Evolutionary conservation across 2,888 invertebrate genomes (phyloP), one percentile per base, ranked within the genome.

Genomic region (Odontothrips loti): DNA sequence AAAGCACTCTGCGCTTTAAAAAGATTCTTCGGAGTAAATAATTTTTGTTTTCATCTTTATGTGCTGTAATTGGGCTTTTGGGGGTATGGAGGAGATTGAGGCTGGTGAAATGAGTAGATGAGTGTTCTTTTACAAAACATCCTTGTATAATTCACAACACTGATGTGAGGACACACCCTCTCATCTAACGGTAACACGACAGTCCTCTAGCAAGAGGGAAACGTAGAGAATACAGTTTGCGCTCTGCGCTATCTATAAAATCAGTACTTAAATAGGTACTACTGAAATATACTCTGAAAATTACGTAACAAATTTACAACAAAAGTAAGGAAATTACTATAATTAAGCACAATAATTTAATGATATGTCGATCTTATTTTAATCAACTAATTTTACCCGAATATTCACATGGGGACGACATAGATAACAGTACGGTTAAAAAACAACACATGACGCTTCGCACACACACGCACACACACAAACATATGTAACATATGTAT

Each of bases 211-310:
- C 58, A 58, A 75, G 68, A 75, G 12, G 20, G 12, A 75, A 75
- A 75, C 68, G 27, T 75, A 75, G 27, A 75, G 58, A 75, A 75
- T 75, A 75, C 68, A 75, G 12, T 27, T 12, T 23, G 68, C 68
- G 68, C 68, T 75, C 68, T 27, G 68, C 68, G 68, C 68, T 1
- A 75, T 75, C 68, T 75, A 75, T 23, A 75, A 75, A 75, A 27
- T 75, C 68, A 27, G 68, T 75, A 75, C 68, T 75, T 75, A 75
- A 23, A 75, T 20, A 58, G 17, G 58, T 58, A 58, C 17, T 75
- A 75, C 9, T 27, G 23, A 75, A 75, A 75, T 75, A 75, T 75
- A 75, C 68, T 75, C 68, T 75, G 68, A 75, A 68, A 75, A 75
- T 27, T 75, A 75, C 23, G n/a, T 75, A 75, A 75, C 68, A 75